Evolutionary conservation across 2,888 invertebrate species (phyloP).

Genomic region (Andricus curvator): DNA sequence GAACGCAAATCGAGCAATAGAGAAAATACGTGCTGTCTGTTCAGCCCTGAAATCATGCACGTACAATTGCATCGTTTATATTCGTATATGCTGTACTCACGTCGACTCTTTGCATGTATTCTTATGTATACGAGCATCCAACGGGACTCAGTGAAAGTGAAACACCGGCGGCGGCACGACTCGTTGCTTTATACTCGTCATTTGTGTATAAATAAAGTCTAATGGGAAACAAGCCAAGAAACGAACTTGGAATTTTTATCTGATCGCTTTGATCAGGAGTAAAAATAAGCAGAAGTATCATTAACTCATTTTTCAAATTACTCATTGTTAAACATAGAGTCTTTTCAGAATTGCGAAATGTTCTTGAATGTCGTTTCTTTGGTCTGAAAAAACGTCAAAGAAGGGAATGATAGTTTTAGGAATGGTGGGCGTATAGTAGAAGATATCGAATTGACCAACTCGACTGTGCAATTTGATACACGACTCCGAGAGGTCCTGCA

Average conservation of each 20-base stretch:
- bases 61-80: slow-evolving; percentile 40
- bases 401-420: not conserved
- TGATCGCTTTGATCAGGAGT: slow-evolving; percentile 17
- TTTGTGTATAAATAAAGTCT: slow-evolving; percentile 59
- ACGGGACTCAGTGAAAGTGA: slow-evolving; percentile 53
- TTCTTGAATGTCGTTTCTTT: not conserved
- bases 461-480: slow-evolving; percentile 18
- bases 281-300: slow-evolving; percentile 6
- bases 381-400: not conserved
- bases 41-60: slow-evolving; percentile 34
- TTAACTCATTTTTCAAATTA: not conserved
- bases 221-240: slow-evolving; percentile 49
- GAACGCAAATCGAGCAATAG: slow-evolving; percentile 22
- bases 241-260: slow-evolving; percentile 38
- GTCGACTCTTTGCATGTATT: slow-evolving; percentile 33
- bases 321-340: not conserved
- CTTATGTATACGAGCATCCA: slow-evolving; percentile 42
- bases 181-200: slow-evolving; percentile 60
- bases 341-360: not conserved
- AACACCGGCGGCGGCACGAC: slow-evolving; percentile 50
- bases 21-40: slow-evolving; percentile 39
- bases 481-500: not conserved
- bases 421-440: not conserved
- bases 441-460: slow-evolving; percentile 8
- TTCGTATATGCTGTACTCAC: slow-evolving; percentile 32